These are phyloP conservation scores for Ommatoiulus sabulosus DNA, from an alignment of 2,888 invertebrate genomes.

Conservation along the genomic window DNA sequence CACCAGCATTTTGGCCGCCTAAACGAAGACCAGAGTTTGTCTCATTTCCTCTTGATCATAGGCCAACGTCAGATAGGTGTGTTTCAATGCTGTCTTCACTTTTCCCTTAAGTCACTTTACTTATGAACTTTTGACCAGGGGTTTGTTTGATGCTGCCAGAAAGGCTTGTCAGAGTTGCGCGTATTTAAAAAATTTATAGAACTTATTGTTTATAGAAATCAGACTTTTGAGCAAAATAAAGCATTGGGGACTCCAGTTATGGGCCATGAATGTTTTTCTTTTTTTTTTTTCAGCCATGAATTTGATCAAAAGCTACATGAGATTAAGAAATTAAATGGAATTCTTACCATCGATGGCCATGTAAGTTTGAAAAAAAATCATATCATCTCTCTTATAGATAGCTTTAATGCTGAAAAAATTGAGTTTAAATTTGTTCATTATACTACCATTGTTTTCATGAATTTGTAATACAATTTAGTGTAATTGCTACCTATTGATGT, in stretches of 20 bases:
- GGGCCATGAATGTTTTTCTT: not conserved
- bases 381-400: not conserved
- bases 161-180: not conserved
- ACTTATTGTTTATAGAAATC: no score
- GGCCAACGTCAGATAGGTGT: not conserved
- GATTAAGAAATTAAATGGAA: slow-evolving; percentile 93
- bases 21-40: not conserved
- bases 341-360: slow-evolving; percentile 82
- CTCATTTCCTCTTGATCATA: not conserved
- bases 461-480: no score
- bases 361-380: slow-evolving; percentile 65
- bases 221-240: no score
- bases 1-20: not conserved
- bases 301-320: slow-evolving; percentile 87
- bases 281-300: slow-evolving; percentile 66
- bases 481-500: not conserved
- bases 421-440: no score
- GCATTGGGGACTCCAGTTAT: no score
- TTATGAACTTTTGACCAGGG: no score
- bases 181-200: not conserved
- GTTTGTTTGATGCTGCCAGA: no score
- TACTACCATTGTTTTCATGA: no score
- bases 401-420: no score
- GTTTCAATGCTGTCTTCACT: not conserved
- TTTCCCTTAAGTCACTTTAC: no score